Evolutionary conservation across 2,888 invertebrate species (phyloP).

Genomic region (Nephrocerus scutellatus): DNA sequence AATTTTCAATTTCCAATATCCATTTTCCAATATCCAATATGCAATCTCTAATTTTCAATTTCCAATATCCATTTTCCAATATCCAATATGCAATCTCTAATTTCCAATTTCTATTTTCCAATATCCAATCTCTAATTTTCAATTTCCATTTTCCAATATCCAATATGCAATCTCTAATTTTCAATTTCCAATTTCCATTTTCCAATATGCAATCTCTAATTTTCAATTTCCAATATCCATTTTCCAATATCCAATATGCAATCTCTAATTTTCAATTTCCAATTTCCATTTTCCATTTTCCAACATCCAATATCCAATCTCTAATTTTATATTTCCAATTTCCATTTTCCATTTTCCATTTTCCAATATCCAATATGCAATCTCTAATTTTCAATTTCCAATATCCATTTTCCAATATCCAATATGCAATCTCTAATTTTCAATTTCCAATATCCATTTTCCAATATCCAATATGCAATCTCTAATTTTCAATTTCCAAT

Average conservation of each 20-base stretch:
- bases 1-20: neutral
- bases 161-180: constrained; percentile 1
- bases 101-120: neutral
- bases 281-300: constrained; percentile 3
- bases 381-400: neutral
- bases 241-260: neutral
- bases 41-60: neutral
- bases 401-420: neutral
- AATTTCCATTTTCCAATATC: constrained; percentile 9
- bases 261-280: constrained; percentile 2
- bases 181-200: no score
- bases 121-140: neutral
- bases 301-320: constrained; percentile 6
- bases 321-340: no score
- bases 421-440: no score
- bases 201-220: no score
- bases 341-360: no score
- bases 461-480: constrained; percentile 9
- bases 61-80: no score
- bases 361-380: no score
- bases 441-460: constrained; percentile 2
- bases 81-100: no score
- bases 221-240: neutral
- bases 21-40: constrained; percentile 11
- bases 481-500: no score